Conservation (phyloP, 2,888 invertebrate genomes). For the Papilio demoleus region DNA sequence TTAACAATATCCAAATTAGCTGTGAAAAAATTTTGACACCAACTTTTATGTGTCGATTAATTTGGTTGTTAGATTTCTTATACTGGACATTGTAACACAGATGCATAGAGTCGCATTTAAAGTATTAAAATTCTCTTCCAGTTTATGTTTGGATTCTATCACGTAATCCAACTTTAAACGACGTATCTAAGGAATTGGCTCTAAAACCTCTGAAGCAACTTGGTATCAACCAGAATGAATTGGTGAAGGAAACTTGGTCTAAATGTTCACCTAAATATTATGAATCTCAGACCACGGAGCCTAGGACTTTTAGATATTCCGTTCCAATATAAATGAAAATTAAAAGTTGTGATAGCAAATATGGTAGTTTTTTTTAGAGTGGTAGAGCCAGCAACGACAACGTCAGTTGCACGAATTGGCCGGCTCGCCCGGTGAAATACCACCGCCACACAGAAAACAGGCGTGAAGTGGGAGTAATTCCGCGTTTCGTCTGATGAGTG, state of each 20-base stretch:
- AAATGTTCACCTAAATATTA: constrained; percentile 68
- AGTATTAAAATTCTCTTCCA: constrained; percentile 50
- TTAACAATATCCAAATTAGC: too few relatives aligned
- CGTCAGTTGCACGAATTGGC: too few relatives aligned
- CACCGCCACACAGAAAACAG: too few relatives aligned
- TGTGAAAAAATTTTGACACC: too few relatives aligned
- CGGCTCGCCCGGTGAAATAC: too few relatives aligned
- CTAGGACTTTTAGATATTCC: constrained; percentile 65
- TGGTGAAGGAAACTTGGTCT: constrained; percentile 60
- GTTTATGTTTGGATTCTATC: constrained; percentile 75
- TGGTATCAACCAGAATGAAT: constrained; percentile 52
- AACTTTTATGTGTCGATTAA: too few relatives aligned
- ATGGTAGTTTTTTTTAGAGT: constrained; percentile 11
- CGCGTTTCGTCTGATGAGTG: too few relatives aligned
- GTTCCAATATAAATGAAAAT: constrained; percentile 55
- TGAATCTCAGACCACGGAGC: constrained; percentile 59
- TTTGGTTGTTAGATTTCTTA: too few relatives aligned
- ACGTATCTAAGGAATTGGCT: constrained; percentile 67
- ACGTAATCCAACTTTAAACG: constrained; percentile 61
- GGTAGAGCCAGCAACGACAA: too few relatives aligned
- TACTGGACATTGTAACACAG: too few relatives aligned
- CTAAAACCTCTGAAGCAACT: constrained; percentile 58
- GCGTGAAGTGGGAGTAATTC: too few relatives aligned
- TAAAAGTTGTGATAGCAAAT: neutral
- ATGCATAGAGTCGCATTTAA: neutral